phyloP scores from a whole-genome alignment of 2,888 invertebrate genomes.

The Formica aserva region DNA sequence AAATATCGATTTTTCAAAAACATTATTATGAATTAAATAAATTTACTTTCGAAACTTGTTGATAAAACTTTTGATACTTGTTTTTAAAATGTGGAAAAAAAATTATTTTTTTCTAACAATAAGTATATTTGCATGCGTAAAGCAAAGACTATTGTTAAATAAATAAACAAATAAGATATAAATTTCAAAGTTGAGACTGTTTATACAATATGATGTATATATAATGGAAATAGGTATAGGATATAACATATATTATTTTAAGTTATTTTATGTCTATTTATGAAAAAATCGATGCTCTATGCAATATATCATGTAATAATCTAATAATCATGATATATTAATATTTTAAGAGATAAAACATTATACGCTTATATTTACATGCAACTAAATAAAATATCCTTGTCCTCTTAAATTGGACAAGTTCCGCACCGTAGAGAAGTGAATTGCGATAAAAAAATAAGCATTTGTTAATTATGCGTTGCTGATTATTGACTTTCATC shows the following conservation, averaged over 20 bases:
- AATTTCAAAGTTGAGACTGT: neutral
- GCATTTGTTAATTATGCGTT: constrained; percentile 50
- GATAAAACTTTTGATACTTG: neutral
- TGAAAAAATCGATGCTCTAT: constrained; percentile 15
- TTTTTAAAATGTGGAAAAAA: neutral
- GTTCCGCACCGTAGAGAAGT: constrained; percentile 30
- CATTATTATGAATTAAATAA: constrained; percentile 2
- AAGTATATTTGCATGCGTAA: neutral
- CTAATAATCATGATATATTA: constrained; percentile 6
- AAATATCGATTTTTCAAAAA: neutral
- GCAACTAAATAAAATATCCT: neutral
- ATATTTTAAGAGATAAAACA: constrained; percentile 6
- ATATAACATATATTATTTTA: neutral
- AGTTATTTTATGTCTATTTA: constrained; percentile 14
- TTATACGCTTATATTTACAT: constrained; percentile 24
- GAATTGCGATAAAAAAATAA: constrained; percentile 62
- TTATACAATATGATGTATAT: neutral
- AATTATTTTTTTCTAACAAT: neutral
- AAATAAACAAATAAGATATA: constrained; percentile 3
- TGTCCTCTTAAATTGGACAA: constrained; percentile 8
- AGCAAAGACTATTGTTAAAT: neutral
- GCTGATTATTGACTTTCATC: constrained; percentile 56
- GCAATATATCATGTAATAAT: constrained; percentile 17
- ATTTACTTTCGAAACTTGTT: neutral
- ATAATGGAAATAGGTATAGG: neutral